Evolutionary conservation across 2,797 vertebrate species (phyloP).

Genomic region (Loris lydekkerianus): DNA sequence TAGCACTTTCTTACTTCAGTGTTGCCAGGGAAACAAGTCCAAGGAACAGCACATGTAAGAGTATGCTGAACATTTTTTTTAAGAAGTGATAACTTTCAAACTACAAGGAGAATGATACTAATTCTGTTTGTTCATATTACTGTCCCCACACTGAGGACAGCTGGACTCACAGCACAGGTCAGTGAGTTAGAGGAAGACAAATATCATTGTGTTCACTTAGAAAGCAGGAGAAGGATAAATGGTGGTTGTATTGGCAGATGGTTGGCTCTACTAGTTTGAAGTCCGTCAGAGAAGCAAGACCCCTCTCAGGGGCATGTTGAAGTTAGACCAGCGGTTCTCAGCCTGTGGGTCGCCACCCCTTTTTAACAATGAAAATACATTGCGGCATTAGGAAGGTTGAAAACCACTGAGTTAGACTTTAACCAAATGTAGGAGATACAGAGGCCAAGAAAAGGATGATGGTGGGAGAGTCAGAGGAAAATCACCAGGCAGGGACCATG

Average conservation of each 20-base stretch:
- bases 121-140: not conserved
- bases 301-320: not conserved
- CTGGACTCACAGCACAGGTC: not conserved
- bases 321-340: too few relatives aligned
- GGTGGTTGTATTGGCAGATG: not conserved
- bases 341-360: too few relatives aligned
- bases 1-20: not conserved
- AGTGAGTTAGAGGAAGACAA: not conserved
- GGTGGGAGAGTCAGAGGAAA: not conserved
- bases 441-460: not conserved
- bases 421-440: not conserved
- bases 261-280: not conserved
- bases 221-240: not conserved
- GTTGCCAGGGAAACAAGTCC: slow-evolving; percentile 54
- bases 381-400: too few relatives aligned
- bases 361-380: too few relatives aligned
- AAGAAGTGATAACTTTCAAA: not conserved
- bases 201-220: not conserved
- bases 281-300: not conserved
- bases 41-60: not conserved
- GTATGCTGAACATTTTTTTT: not conserved
- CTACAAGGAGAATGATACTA: not conserved
- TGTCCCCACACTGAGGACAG: not conserved
- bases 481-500: not conserved
- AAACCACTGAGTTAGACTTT: not conserved